Evolutionary conservation across 2,888 invertebrate species (phyloP).

Genomic region (Eristalinus aeneus): DNA sequence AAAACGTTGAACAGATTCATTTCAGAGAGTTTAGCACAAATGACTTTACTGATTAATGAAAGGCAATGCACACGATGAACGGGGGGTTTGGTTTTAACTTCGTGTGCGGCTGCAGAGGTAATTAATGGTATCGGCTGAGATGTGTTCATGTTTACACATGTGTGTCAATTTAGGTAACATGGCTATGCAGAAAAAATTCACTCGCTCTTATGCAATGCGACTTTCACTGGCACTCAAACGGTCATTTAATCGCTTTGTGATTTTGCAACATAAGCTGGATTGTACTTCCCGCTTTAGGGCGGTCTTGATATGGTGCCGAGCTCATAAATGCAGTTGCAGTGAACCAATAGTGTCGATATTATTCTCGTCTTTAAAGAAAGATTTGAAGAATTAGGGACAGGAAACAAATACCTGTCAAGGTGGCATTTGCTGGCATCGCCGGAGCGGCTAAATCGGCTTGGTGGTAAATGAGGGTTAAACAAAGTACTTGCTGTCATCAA

Average conservation of each 20-base stretch:
- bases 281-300: neutral
- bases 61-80: neutral
- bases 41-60: constrained; percentile 9
- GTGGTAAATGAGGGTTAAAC: no score
- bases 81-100: neutral
- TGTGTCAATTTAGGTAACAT: neutral
- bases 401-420: no score
- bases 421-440: no score
- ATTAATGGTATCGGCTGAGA: constrained; percentile 14
- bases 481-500: no score
- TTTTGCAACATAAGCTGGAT: neutral
- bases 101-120: neutral
- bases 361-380: no score
- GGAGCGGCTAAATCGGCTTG: no score
- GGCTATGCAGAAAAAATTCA: neutral
- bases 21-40: constrained; percentile 10
- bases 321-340: no score
- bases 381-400: no score
- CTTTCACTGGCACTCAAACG: neutral
- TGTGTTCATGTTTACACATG: neutral
- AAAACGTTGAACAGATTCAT: neutral
- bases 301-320: neutral
- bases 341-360: no score
- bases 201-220: neutral
- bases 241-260: neutral